Evolutionary conservation across 2,888 invertebrate species (phyloP), one percentile per base, ranked within the genome.

Genomic region (Onchidella celtica): DNA sequence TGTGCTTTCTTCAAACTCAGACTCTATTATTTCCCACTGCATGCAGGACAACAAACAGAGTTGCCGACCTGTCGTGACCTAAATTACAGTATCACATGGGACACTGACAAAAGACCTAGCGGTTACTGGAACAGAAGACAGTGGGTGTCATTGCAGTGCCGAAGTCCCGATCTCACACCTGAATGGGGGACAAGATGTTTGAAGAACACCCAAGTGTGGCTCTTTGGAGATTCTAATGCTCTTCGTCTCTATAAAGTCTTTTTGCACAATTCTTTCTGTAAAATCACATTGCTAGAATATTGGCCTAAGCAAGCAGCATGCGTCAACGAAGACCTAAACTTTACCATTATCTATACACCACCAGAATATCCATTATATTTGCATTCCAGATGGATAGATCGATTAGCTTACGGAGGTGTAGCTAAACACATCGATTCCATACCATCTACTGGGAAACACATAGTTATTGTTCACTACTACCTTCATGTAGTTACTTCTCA

Each of bases 201-300:
- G 24, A 40, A 65, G 34, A 72, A 79, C 34, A 47, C 79, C 6
- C 32, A 17, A 9, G 65, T 79, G 1, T 72, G 70, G 72, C 32
- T 79, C 6, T 61, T 72, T 55, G 79, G 79, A 55, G 79, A 79
- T 34, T 79, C 79, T 24, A 79, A 79, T n/a, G 79, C 63, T 36
- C 0, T 47, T 21, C 36, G 32, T 2, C n/a, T n/a, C n/a, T n/a
- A n/a, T n/a, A n/a, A n/a, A n/a, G n/a, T n/a, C n/a, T n/a, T n/a
- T n/a, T n/a, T n/a, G n/a, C 34, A 2, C 3, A n/a, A n/a, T n/a
- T n/a, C n/a, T n/a, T 14, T 72, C 14, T 9, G 17, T 11, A 24
- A 34, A 27, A 3, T 40, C 6, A 34, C 2, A 29, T 0, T 11
- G 2, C 17, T 17, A 0, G 29, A 38, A 21, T 14, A 17, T 14